Evolutionary conservation across 1,140 invertebrate species (phyloP), one percentile per base, ranked within the genome.

Genomic region (Anthonomus grandis): DNA sequence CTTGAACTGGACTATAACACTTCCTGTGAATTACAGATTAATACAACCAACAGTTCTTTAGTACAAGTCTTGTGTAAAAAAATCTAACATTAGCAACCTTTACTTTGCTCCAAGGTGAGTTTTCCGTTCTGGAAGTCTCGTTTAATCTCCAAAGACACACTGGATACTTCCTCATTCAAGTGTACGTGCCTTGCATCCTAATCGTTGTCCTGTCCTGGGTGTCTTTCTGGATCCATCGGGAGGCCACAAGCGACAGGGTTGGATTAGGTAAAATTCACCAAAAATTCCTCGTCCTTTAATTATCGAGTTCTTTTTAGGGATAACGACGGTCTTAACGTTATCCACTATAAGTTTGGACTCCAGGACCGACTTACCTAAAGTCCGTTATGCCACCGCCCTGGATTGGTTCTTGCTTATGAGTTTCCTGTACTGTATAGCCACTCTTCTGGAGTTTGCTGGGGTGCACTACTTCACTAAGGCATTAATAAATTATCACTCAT

Each of bases 151-250:
- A 91, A 65, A 79, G 94, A 3, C 86, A 94, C 68, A 90, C 92
- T 2, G 93, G 93, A 37, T 96, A 95, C 71, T 97, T 95, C 75
- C 78, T 97, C 1, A 93, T 97, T 59, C 92, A 96, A 77, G 91
- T 95, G 8, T 96, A 96, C 72, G 84, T 95, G 18, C 95, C 95
- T 0, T 97, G 93, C 69, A 91, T 93, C 42, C 79, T 97, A 41
- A 93, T 97, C 56, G 94, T 97, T 0, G 89, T 95, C 0, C 77
- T 97, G 0, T 95, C 92, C 0, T 98, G 93, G 93, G 93, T 97
- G 0, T 94, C 92, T 0, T 97, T 97, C 71, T 97, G 93, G 92
- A 93, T 96, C 64, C 93, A 97, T 76, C 79, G 93, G 15, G 94
- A 97, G 90, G 94, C 94, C 0, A 97, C 94, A 0, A 84, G 82